Percentiles rank a stretch among this genome's conserved stretches.
phyloP scores from a whole-genome alignment of 2,888 invertebrate species.

The Drosophila melanosoma region DNA sequence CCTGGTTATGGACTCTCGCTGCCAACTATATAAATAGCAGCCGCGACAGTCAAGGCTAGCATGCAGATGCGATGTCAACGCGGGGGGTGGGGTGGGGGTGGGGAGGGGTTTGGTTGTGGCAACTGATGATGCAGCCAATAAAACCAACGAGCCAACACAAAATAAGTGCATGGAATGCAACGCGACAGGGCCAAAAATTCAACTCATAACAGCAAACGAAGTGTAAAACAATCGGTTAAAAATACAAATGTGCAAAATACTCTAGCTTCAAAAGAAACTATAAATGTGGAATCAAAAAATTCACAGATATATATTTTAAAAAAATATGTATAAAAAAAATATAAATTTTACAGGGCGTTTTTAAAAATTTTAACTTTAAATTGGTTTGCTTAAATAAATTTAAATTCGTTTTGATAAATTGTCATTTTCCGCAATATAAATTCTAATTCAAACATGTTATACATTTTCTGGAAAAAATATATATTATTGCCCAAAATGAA shows the following conservation, averaged over 20 bases:
- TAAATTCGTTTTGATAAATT: no score
- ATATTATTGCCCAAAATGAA: no score
- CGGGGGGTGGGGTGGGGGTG: background rate
- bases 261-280: slow-evolving; percentile 4
- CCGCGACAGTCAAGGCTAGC: slow-evolving; percentile 9
- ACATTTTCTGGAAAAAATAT: no score
- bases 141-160: slow-evolving; percentile 68
- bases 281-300: background rate
- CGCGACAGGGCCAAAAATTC: slow-evolving; percentile 35
- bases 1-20: slow-evolving; percentile 46
- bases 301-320: no score
- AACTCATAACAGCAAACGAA: slow-evolving; percentile 15
- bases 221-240: slow-evolving; percentile 10
- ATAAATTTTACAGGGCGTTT: no score
- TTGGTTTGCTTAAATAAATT: no score
- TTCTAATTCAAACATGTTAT: no score
- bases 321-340: no score
- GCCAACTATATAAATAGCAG: slow-evolving; percentile 71
- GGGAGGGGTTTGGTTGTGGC: background rate
- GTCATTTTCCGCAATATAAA: no score
- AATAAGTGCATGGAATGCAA: slow-evolving; percentile 48
- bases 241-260: slow-evolving; percentile 23
- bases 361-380: no score
- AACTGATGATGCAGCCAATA: slow-evolving; percentile 61
- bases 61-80: slow-evolving; percentile 11